Base-by-base conservation (phyloP, 2,797 vertebrate species). In the Crypturellus tataupa region DNA sequence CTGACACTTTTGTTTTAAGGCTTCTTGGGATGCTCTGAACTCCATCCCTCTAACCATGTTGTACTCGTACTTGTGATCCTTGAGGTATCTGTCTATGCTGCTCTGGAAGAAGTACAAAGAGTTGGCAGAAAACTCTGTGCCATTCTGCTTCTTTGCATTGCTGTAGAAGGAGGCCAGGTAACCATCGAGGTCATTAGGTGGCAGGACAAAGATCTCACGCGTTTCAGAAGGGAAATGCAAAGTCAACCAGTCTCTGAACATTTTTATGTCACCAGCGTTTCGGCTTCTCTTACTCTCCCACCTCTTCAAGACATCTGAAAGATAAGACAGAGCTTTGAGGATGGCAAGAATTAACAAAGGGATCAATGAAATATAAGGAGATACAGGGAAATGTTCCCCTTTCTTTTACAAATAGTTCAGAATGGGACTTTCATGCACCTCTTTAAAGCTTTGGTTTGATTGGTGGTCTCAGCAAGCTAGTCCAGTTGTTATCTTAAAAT, bases 21-120 rank as follows among this genome's bases (percentile, higher is more conserved):
- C 83, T 91, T 95, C 78, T 78, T 47, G 96, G 37, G 95, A 95
- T 1, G 1, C 58, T 46, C 5, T 80, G 91, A 71, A 93, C 25
- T 95, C 83, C 18, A 40, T 1, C 19, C 91, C 94, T 76, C 42
- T 96, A 44, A 92, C 19, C 29, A 90, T 14, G 3, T 65, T 92
- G 90, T 87, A 93, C 49, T 80, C 10, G 3, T 96, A 89, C 49
- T 40, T 56, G 67, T 95, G 81, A 14, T 90, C n/a, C 47, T 3
- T 47, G 19, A 95, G 94, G 70, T 33, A 70, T 3, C 4, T 17
- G 59, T 56, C 60, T 14, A 96, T 93, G 71, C 5, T 67, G 73
- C 8, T 53, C 85, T 69, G 44, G 16, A 95, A 73, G 53, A 59
- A 59, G 33, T 2, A 23, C 15, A 95, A 76, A 46, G 91, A 85